Evolutionary conservation across 2,888 invertebrate species (phyloP).

Genomic region (Charanyca ferruginea): DNA sequence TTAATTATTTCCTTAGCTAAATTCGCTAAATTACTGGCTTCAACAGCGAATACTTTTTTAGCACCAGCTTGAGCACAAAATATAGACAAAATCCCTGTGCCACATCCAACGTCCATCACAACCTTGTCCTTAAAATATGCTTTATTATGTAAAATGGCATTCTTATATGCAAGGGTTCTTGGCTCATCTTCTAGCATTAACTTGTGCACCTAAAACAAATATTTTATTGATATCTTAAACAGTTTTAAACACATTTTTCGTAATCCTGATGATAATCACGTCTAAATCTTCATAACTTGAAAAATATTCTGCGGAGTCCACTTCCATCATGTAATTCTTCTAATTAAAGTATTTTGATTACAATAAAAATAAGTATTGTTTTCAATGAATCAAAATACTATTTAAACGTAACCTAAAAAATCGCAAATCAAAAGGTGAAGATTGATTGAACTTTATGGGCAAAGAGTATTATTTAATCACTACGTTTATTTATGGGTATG

Average conservation of each 20-base stretch:
- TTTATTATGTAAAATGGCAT: conserved; percentile 94
- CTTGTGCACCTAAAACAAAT: conserved; percentile 93
- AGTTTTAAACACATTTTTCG: background rate
- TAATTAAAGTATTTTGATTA: background rate
- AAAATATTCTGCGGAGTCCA: conserved; percentile 90
- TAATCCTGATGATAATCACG: conserved; percentile 84
- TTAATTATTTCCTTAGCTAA: conserved; percentile 92
- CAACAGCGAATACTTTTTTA: conserved; percentile 95
- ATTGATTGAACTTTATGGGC: no score
- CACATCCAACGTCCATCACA: conserved; percentile 96
- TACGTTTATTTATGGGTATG: no score
- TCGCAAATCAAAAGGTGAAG: no score
- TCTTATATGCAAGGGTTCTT: conserved; percentile 95
- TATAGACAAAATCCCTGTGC: conserved; percentile 96
- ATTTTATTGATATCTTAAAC: background rate
- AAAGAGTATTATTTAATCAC: no score
- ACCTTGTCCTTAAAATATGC: conserved; percentile 94
- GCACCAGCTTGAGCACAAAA: conserved; percentile 98
- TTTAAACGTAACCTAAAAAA: conserved; percentile 30
- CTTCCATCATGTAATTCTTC: conserved; percentile 60
- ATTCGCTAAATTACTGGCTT: conserved; percentile 94
- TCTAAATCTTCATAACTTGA: conserved; percentile 94
- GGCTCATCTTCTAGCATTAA: conserved; percentile 95
- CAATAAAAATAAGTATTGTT: background rate
- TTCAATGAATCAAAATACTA: no score